These are phyloP conservation scores for Thryonomys swinderianus DNA, from an alignment of 2,113 vertebrate species.

Conservation along the genomic window DNA sequence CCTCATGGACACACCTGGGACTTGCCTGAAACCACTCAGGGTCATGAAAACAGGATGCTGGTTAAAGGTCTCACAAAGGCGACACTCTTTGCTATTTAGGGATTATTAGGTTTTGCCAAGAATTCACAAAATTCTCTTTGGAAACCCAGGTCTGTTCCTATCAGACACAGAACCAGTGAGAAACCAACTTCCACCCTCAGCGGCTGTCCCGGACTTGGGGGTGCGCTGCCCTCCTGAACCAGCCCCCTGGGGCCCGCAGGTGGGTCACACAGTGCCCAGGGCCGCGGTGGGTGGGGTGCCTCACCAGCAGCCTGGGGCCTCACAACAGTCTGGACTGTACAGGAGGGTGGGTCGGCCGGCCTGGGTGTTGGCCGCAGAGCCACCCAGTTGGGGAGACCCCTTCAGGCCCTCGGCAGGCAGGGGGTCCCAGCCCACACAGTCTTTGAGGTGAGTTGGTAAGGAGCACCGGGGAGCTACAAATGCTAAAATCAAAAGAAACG, in stretches of 20 bases:
- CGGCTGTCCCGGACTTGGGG: neutral
- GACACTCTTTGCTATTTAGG: neutral
- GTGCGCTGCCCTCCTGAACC: neutral
- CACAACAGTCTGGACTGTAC: too few relatives aligned
- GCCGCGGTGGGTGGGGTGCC: neutral
- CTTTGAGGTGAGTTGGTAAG: constrained; percentile 35
- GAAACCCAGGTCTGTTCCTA: neutral
- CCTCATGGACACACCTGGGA: neutral
- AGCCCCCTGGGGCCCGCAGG: neutral
- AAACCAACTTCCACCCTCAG: too few relatives aligned
- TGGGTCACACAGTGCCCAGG: rapidly evolving
- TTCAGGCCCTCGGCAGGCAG: too few relatives aligned
- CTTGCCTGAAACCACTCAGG: neutral
- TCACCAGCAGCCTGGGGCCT: neutral
- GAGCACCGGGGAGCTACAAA: constrained; percentile 75
- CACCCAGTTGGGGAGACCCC: too few relatives aligned
- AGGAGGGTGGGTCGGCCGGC: neutral
- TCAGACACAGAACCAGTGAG: neutral
- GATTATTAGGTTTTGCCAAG: neutral
- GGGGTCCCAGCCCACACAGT: neutral
- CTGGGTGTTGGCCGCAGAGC: too few relatives aligned
- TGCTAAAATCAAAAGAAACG: constrained; percentile 79
- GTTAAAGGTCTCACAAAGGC: neutral
- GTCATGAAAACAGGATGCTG: neutral
- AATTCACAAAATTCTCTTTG: neutral